These are phyloP conservation scores for Noctua fimbriata DNA, from an alignment of 2,888 invertebrate genomes.

Conservation along the genomic window DNA sequence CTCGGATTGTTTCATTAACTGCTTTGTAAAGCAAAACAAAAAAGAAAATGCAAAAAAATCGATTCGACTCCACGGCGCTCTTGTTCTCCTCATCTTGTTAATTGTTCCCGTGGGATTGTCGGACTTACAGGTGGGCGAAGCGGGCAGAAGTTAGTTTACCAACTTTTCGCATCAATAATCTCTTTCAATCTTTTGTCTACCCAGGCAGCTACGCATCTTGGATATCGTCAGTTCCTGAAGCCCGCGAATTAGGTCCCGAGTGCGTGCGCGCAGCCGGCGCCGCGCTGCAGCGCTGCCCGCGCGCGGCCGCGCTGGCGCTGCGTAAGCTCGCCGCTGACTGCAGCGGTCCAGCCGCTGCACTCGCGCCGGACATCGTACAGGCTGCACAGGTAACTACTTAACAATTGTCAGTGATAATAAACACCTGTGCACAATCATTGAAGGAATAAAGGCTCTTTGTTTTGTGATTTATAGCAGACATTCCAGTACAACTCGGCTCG, in stretches of 20 bases:
- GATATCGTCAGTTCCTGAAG: constrained; percentile 89
- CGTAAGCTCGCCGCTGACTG: constrained; percentile 97
- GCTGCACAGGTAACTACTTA: constrained; percentile 90
- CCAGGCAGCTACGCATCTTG: constrained; percentile 96
- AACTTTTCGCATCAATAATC: background rate
- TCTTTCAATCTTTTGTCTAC: background rate
- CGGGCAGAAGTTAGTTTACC: background rate
- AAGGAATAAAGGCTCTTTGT: background rate
- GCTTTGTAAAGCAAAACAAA: no score
- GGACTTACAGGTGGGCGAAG: background rate
- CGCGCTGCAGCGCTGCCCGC: constrained; percentile 92
- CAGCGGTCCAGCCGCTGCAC: constrained; percentile 93
- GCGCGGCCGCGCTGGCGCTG: constrained; percentile 95
- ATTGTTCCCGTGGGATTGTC: background rate
- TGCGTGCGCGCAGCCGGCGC: constrained; percentile 86
- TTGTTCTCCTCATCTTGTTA: no score
- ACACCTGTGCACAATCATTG: background rate
- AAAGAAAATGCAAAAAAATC: no score
- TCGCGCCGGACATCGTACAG: constrained; percentile 93
- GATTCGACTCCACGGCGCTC: no score
- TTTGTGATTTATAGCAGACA: background rate
- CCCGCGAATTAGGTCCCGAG: constrained; percentile 77
- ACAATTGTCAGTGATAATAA: background rate
- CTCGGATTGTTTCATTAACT: no score
- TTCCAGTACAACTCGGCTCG: constrained; percentile 72